These are phyloP conservation scores for Meganola albula DNA, from an alignment of 2,888 invertebrate species.

Conservation along the genomic window DNA sequence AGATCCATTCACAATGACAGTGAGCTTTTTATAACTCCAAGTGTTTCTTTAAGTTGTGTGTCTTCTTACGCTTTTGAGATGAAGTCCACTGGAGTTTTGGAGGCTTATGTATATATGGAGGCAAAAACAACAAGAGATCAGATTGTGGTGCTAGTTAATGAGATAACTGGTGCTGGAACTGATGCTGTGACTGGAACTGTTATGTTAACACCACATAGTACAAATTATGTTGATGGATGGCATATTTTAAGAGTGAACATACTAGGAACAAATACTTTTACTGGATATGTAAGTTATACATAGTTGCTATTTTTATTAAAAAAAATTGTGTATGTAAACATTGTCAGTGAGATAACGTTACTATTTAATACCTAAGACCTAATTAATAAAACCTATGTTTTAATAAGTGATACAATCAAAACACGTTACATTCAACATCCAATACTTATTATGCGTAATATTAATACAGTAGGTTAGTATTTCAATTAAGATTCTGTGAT, in stretches of 20 bases:
- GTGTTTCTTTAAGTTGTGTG: constrained; percentile 29
- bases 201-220: constrained; percentile 16
- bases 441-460: too few relatives aligned
- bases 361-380: too few relatives aligned
- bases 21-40: constrained; percentile 27
- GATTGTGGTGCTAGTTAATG: constrained; percentile 28
- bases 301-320: too few relatives aligned
- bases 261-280: constrained; percentile 21
- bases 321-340: too few relatives aligned
- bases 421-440: too few relatives aligned
- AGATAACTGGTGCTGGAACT: constrained; percentile 13
- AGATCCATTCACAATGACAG: constrained; percentile 26
- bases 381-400: too few relatives aligned
- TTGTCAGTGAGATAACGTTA: too few relatives aligned
- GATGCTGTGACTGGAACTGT: constrained; percentile 24
- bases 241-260: constrained; percentile 24
- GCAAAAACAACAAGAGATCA: constrained; percentile 23
- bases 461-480: too few relatives aligned
- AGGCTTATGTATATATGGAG: constrained; percentile 30
- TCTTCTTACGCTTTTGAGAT: constrained; percentile 32
- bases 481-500: too few relatives aligned
- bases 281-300: constrained; percentile 38
- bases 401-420: too few relatives aligned
- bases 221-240: constrained; percentile 28
- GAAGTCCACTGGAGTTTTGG: constrained; percentile 27